Percentiles rank a stretch among this genome's conserved stretches.
Evolutionary conservation across 2,113 vertebrate genomes (phyloP).

Genomic region (Gallinago media): DNA sequence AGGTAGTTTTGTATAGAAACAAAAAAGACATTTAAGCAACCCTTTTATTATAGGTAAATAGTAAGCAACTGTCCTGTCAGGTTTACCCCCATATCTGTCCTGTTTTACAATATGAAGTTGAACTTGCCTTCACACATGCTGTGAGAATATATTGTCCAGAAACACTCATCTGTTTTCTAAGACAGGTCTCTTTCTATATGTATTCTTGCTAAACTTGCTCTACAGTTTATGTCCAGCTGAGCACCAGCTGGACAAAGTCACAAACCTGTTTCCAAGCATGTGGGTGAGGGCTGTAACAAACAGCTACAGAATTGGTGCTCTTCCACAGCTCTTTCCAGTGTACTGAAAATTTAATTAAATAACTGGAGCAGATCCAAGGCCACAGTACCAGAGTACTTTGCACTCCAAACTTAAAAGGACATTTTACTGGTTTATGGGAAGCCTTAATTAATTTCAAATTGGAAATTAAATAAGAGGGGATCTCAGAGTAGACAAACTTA

Average conservation of each 20-base stretch:
- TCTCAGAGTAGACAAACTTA: neutral
- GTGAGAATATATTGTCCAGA: neutral
- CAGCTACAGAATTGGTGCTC: neutral
- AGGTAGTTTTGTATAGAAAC: neutral
- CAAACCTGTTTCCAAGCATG: neutral
- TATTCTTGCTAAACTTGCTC: neutral
- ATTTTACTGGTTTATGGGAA: neutral
- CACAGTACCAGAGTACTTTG: neutral
- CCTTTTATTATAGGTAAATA: neutral
- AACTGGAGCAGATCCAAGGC: neutral
- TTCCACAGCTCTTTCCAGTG: neutral
- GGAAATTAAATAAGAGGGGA: neutral
- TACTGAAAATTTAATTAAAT: conserved; percentile 7
- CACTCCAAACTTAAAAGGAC: neutral
- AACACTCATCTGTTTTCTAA: neutral
- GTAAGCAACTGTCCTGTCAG: neutral
- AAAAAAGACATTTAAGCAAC: neutral
- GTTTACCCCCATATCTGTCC: neutral
- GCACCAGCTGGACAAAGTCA: neutral
- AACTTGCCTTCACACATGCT: neutral
- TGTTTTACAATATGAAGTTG: neutral
- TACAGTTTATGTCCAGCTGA: neutral
- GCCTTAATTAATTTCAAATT: neutral
- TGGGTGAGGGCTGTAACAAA: neutral
- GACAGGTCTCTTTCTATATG: neutral